phyloP scores from a whole-genome alignment of 2,888 invertebrate genomes.

The Omphaloscelis lunosa region DNA sequence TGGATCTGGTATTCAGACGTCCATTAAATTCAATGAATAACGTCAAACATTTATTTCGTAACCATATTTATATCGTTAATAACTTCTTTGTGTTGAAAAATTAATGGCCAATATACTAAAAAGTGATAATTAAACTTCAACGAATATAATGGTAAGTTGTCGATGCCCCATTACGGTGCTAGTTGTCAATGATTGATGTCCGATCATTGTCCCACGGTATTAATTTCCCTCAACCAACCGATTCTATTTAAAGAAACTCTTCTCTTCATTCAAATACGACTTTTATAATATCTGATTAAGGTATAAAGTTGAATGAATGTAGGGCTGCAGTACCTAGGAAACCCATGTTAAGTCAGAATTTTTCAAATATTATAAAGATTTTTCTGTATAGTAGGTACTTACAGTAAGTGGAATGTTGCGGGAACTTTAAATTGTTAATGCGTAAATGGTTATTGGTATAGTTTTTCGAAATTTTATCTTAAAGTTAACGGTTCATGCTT shows the following conservation, averaged over 20 bases:
- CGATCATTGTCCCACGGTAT: slow-evolving; percentile 57
- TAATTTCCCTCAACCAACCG: slow-evolving; percentile 51
- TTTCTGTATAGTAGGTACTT: slow-evolving; percentile 49
- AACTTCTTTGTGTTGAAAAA: slow-evolving; percentile 58
- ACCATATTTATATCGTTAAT: slow-evolving; percentile 42
- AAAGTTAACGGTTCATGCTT: slow-evolving; percentile 39
- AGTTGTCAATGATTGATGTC: slow-evolving; percentile 67
- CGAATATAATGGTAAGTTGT: slow-evolving; percentile 67
- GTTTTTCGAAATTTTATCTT: slow-evolving; percentile 44
- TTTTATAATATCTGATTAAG: not conserved
- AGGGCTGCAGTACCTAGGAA: slow-evolving; percentile 13
- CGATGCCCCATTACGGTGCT: slow-evolving; percentile 61
- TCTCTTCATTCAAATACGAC: slow-evolving; percentile 15
- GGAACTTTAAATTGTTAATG: slow-evolving; percentile 61
- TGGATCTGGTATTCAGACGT: slow-evolving; percentile 12
- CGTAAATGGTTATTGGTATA: slow-evolving; percentile 60
- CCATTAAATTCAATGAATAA: slow-evolving; percentile 52
- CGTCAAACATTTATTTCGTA: slow-evolving; percentile 35
- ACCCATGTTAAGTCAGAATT: slow-evolving; percentile 33
- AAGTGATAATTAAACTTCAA: slow-evolving; percentile 62
- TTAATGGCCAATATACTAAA: slow-evolving; percentile 51
- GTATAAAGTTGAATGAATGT: not conserved
- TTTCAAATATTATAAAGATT: slow-evolving; percentile 55
- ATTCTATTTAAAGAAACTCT: slow-evolving; percentile 48
- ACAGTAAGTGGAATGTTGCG: slow-evolving; percentile 57